phyloP scores from a whole-genome alignment of 2,888 invertebrate genomes.

The Melanophora roralis region DNA sequence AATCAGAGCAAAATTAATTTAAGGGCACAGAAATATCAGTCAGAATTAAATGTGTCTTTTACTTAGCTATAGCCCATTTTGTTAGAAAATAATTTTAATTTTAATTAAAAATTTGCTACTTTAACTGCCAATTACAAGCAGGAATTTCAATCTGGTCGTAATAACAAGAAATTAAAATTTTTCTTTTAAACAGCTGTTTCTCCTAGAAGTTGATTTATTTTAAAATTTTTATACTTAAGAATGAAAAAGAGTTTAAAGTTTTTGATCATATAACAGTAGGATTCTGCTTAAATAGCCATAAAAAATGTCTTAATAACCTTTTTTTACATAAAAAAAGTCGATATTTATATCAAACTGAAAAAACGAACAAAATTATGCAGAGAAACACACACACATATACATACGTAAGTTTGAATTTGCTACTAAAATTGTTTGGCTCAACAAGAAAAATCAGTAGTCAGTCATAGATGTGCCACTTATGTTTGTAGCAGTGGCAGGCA shows the following conservation, averaged over 20 bases:
- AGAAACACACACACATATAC: too few relatives aligned
- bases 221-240: not conserved
- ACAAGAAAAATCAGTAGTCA: conserved; percentile 15
- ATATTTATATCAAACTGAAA: conserved; percentile 32
- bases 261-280: conserved; percentile 49
- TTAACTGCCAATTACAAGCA: not conserved
- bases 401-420: too few relatives aligned
- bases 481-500: conserved; percentile 15
- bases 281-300: conserved; percentile 55
- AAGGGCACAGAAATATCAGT: too few relatives aligned
- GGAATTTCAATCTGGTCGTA: too few relatives aligned
- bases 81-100: too few relatives aligned
- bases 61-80: too few relatives aligned
- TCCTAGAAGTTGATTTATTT: conserved; percentile 32
- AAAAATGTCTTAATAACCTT: conserved; percentile 50
- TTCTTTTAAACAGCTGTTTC: not conserved
- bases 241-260: conserved; percentile 14
- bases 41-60: too few relatives aligned
- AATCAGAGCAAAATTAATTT: too few relatives aligned
- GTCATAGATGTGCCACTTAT: too few relatives aligned
- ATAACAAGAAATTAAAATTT: too few relatives aligned
- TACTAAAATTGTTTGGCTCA: too few relatives aligned
- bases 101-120: not conserved
- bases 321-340: conserved; percentile 44
- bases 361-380: conserved; percentile 15